Base-by-base conservation (phyloP, 2,888 invertebrate species). In the Hemistola chrysoprasaria region DNA sequence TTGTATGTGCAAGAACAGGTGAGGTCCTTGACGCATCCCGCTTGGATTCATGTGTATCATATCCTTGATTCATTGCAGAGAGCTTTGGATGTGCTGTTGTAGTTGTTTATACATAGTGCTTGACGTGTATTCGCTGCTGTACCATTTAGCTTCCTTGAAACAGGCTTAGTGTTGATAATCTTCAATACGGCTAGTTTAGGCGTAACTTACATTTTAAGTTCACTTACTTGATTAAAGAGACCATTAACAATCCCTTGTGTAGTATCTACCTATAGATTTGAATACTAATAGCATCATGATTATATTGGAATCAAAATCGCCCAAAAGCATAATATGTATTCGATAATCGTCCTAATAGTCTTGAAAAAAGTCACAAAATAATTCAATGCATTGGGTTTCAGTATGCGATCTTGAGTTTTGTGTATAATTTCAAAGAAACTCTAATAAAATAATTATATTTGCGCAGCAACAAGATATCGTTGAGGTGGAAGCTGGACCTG, bases 401-500 rank as follows among this genome's bases (percentile, higher is more conserved):
- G 10, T 28, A 11, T 25, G 16, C 16, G 16, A 16, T 16, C 2
- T 16, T 2, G 16, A 16, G 16, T 16, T 16, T 16, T 4, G 2
- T 16, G 16, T 16, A 16, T 3, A 16, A 3, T 4, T n/a, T n/a
- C n/a, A n/a, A n/a, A n/a, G n/a, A n/a, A n/a, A n/a, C n/a, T n/a
- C 5, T 21, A 5, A 28, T 22, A 11, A 5, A 28, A n/a, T 29
- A 21, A n/a, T 28, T n/a, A 11, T 9, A 25, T 41, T 38, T 43
- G 45, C 46, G 47, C 62, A 87, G 74, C 83, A 78, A 67, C 87
- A 94, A 91, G 93, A 94, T 71, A 90, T 91, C 51, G 89, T 91
- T 59, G 94, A 95, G 73, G 88, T 94, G 57, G 94, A 95, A 83
- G 92, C 93, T 41, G 92, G 92, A 41, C 84, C 90, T 27, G 91